These are phyloP conservation scores for Scyliorhinus canicula DNA, from an alignment of 2,797 vertebrate genomes.

Conservation along the genomic window DNA sequence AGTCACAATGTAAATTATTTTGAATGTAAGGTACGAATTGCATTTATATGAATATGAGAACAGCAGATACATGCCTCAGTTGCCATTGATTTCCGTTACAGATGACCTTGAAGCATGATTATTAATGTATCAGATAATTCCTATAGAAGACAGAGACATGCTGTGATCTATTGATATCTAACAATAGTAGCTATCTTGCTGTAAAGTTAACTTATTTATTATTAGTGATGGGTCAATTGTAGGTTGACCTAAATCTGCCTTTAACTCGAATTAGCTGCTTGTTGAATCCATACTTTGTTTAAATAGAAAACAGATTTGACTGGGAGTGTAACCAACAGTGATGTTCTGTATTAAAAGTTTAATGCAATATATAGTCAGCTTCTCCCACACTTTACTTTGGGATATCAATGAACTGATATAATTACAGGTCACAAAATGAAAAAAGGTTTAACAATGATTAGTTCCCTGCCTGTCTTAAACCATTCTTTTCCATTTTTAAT, in stretches of 20 bases:
- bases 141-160: not conserved
- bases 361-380: not conserved
- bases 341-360: not conserved
- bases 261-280: not conserved
- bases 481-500: not conserved
- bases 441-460: not conserved
- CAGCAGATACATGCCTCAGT: not conserved
- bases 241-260: not conserved
- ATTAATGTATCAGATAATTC: slow-evolving; percentile 22
- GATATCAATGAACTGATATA: not conserved
- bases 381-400: not conserved
- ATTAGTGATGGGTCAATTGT: not conserved
- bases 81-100: slow-evolving; percentile 16
- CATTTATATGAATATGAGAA: not conserved
- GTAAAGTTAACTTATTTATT: not conserved
- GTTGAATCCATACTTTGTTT: not conserved
- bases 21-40: not conserved
- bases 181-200: not conserved
- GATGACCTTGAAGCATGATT: slow-evolving; percentile 16
- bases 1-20: not conserved
- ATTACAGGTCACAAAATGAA: not conserved
- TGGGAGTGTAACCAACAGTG: not conserved
- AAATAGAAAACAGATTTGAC: not conserved
- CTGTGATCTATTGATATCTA: not conserved
- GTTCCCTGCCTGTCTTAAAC: not conserved